Percentiles rank a stretch among this genome's conserved stretches.
phyloP scores from a whole-genome alignment of 2,888 invertebrate species.

The Busseola fusca region DNA sequence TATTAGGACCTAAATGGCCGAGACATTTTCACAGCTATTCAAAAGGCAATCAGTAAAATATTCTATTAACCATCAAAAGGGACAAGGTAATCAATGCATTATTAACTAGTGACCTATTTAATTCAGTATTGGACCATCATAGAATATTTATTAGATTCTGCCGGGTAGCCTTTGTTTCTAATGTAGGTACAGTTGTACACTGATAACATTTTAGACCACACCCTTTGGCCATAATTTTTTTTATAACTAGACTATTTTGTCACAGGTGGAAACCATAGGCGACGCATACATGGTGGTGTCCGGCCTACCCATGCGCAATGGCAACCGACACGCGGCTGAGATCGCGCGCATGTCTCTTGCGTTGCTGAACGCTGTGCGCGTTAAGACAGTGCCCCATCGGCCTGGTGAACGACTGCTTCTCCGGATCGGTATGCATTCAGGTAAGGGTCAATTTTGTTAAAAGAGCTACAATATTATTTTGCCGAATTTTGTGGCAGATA shows the following conservation, averaged over 20 bases:
- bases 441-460: slow-evolving; percentile 71
- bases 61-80: slow-evolving; percentile 16
- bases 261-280: slow-evolving; percentile 95
- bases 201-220: slow-evolving; percentile 35
- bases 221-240: slow-evolving; percentile 9
- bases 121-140: slow-evolving; percentile 31
- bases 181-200: no score
- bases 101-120: slow-evolving; percentile 50
- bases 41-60: slow-evolving; percentile 37
- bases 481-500: no score
- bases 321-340: slow-evolving; percentile 96
- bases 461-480: no score
- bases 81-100: slow-evolving; percentile 40
- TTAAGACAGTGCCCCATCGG: slow-evolving; percentile 96
- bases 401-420: slow-evolving; percentile 96
- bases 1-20: neutral
- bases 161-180: slow-evolving; percentile 22
- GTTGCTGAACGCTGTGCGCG: slow-evolving; percentile 94
- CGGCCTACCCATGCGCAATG: slow-evolving; percentile 97
- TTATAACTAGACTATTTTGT: no score
- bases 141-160: slow-evolving; percentile 55
- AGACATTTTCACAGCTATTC: neutral
- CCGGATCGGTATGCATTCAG: slow-evolving; percentile 98
- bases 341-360: slow-evolving; percentile 97
- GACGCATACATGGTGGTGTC: slow-evolving; percentile 96